A percentile compares a stretch with the other conserved stretches of the same genome.
phyloP scores from a whole-genome alignment of 2,113 vertebrate genomes.

The Grantiella picta region DNA sequence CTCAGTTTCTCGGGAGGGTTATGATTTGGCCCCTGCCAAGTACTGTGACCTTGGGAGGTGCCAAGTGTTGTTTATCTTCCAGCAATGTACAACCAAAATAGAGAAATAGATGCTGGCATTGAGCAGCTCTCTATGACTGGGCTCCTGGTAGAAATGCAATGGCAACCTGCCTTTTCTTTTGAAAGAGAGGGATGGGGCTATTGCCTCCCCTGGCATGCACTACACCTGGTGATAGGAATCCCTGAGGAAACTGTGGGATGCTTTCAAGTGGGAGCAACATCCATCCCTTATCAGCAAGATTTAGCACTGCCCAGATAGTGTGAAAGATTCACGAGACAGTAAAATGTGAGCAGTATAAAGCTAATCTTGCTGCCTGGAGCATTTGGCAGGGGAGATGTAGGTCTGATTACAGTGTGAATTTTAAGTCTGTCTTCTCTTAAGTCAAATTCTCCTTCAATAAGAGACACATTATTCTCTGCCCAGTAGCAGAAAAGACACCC shows the following conservation, averaged over 20 bases:
- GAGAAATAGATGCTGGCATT: neutral
- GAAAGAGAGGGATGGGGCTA: neutral
- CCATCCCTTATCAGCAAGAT: neutral
- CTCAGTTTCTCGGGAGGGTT: neutral
- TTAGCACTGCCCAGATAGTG: constrained; percentile 5
- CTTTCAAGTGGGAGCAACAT: neutral
- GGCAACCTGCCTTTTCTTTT: neutral
- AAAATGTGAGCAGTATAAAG: constrained; percentile 15
- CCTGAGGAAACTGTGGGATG: neutral
- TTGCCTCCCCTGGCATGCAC: neutral
- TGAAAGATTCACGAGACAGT: constrained; percentile 28
- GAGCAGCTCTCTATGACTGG: neutral
- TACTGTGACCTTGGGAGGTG: neutral
- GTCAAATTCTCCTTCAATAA: neutral
- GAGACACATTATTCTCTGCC: neutral
- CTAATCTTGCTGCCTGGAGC: neutral
- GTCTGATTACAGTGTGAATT: neutral
- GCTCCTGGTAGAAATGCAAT: neutral
- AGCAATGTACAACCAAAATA: neutral
- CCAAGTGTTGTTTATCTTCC: neutral
- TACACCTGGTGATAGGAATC: neutral
- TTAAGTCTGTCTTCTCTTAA: constrained; percentile 4
- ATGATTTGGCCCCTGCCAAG: neutral
- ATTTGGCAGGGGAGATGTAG: neutral
- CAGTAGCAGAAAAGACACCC: neutral